Evolutionary conservation across 2,888 invertebrate species (phyloP).

Genomic region (Liodrosophila aerea): DNA sequence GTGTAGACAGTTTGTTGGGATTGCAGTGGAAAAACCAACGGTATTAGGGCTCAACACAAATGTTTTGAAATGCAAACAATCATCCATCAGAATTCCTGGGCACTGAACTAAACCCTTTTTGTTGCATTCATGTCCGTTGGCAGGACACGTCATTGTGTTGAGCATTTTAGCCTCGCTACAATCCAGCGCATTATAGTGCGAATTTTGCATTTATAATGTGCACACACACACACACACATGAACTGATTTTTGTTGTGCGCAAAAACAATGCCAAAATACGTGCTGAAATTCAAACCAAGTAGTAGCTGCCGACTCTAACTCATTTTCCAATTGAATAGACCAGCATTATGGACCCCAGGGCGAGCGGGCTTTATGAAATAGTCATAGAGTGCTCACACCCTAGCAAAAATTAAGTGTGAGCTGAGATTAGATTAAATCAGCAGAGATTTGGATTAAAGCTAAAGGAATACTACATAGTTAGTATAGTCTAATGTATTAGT

Average conservation of each 20-base stretch:
- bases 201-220: conserved; percentile 75
- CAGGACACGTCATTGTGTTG: conserved; percentile 37
- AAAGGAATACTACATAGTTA: too few species aligned
- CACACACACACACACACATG: conserved; percentile 12
- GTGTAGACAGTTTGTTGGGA: neutral
- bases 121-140: conserved; percentile 27
- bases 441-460: too few species aligned
- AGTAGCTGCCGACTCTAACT: neutral
- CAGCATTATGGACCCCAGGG: conserved; percentile 7
- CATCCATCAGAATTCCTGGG: conserved; percentile 69
- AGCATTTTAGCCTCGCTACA: conserved; percentile 30
- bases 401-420: neutral
- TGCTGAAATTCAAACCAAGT: conserved; percentile 7
- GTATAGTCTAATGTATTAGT: too few species aligned
- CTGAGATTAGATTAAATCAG: neutral
- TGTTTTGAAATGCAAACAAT: conserved; percentile 70
- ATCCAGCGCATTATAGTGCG: conserved; percentile 66
- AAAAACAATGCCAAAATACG: conserved; percentile 37
- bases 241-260: conserved; percentile 54
- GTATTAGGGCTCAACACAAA: conserved; percentile 51
- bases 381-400: conserved; percentile 9
- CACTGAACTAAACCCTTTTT: conserved; percentile 43
- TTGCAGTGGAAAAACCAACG: neutral
- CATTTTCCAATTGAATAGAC: neutral
- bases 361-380: too few species aligned